Conservation (phyloP, 35 echinoderm and acorn worm genomes). For the Stichopus chloronotus region DNA sequence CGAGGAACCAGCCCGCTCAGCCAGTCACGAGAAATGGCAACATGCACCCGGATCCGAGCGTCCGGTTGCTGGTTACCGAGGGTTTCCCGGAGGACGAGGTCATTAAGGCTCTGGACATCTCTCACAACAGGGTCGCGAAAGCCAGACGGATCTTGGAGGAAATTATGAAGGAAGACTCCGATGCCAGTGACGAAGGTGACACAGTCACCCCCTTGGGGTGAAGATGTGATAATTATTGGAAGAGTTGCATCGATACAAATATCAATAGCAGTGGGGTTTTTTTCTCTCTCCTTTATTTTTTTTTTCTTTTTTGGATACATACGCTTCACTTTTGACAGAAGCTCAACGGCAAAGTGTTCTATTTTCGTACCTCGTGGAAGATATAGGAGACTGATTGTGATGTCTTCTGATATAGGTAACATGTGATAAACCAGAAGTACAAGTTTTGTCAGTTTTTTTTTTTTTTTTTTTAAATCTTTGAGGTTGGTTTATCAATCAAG, state of each 20-base stretch:
- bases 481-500: not conserved
- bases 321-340: not conserved
- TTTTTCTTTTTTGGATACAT: not conserved
- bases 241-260: not conserved
- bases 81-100: slow-evolving; percentile 76
- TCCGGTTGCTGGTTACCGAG: slow-evolving; percentile 72
- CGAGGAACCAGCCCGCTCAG: not conserved
- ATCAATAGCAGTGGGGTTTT: not conserved
- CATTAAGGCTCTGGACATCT: slow-evolving; percentile 84
- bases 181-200: not conserved
- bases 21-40: slow-evolving; percentile 31
- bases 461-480: not conserved
- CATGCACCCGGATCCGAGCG: slow-evolving; percentile 59
- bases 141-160: slow-evolving; percentile 78
- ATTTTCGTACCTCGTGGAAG: slow-evolving; percentile 1
- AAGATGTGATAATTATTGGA: not conserved
- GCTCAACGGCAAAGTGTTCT: not conserved
- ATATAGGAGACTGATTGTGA: not conserved
- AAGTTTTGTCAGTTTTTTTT: not conserved
- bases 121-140: slow-evolving; percentile 83
- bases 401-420: not conserved
- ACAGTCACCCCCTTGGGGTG: not conserved
- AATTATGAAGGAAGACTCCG: slow-evolving; percentile 59
- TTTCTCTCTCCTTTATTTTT: too few relatives aligned
- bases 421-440: not conserved